Evolutionary conservation across 2,888 invertebrate genomes (phyloP).

Genomic region (Calameuta idolon): DNA sequence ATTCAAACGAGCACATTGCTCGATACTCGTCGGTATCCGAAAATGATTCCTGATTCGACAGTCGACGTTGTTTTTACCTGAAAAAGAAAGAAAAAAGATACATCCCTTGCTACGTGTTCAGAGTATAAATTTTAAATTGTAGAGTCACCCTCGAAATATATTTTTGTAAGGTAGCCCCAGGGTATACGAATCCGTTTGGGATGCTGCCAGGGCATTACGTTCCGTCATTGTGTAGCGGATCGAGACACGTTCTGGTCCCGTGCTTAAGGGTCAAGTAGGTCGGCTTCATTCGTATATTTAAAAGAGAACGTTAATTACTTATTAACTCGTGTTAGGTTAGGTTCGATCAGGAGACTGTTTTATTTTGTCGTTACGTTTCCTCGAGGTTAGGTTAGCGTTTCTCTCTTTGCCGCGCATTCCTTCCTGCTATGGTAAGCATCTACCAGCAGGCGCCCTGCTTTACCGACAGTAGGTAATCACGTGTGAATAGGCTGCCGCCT

Average conservation of each 20-base stretch:
- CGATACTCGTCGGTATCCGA: not conserved
- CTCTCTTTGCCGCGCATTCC: not conserved
- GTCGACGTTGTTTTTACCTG: not conserved
- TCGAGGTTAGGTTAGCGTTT: not conserved
- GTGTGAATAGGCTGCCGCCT: not conserved
- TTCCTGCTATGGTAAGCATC: not conserved
- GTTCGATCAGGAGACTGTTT: not conserved
- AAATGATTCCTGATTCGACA: not conserved
- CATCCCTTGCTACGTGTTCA: not conserved
- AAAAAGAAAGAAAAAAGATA: not conserved
- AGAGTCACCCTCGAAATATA: not conserved
- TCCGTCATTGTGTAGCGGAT: not conserved
- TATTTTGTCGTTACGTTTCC: not conserved
- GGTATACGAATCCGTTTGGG: not conserved
- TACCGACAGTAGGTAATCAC: not conserved
- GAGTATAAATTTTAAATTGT: not conserved
- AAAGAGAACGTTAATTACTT: not conserved
- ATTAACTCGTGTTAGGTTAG: not conserved
- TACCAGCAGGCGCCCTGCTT: not conserved
- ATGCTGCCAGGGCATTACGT: not conserved
- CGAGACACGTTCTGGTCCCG: not conserved
- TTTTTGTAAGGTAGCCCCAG: not conserved
- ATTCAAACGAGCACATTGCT: not conserved
- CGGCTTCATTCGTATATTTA: not conserved
- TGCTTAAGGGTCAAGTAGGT: not conserved